A percentile compares a stretch with the other conserved stretches of the same genome.
These are phyloP conservation scores for Jaculus jaculus DNA, from an alignment of 2,113 vertebrate species.

Conservation along the genomic window DNA sequence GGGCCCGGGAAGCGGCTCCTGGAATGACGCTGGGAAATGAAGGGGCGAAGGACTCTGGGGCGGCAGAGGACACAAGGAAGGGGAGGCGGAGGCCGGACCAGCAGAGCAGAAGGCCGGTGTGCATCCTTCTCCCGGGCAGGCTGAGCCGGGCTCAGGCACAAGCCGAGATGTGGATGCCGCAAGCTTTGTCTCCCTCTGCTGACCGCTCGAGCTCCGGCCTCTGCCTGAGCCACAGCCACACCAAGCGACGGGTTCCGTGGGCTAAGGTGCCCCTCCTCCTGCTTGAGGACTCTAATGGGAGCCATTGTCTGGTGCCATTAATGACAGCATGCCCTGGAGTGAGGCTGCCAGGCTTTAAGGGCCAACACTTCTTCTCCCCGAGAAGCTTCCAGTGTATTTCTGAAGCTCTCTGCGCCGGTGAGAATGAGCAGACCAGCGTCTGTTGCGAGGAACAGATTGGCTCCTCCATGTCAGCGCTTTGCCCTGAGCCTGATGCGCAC, in stretches of 20 bases:
- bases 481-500: neutral
- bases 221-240: accelerated
- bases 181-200: conserved; percentile 85
- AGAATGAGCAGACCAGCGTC: too few relatives aligned
- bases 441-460: neutral
- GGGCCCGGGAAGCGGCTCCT: neutral
- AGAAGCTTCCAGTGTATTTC: neutral
- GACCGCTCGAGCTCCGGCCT: neutral
- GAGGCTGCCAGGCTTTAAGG: accelerated
- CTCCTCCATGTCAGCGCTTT: accelerated
- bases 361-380: neutral
- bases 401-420: accelerated
- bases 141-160: accelerated
- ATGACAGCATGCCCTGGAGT: accelerated
- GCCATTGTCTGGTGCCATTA: accelerated
- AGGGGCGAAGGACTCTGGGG: accelerated
- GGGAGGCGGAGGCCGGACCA: neutral
- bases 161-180: conserved; percentile 9
- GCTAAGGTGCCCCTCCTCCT: neutral
- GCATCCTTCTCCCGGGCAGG: neutral
- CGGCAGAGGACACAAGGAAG: neutral
- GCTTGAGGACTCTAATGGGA: accelerated
- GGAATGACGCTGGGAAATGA: neutral
- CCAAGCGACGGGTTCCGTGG: accelerated
- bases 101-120: neutral